Percentiles rank a stretch among this genome's conserved stretches.
Evolutionary conservation across 2,113 vertebrate genomes (phyloP).

Genomic region (Pholis gunnellus): DNA sequence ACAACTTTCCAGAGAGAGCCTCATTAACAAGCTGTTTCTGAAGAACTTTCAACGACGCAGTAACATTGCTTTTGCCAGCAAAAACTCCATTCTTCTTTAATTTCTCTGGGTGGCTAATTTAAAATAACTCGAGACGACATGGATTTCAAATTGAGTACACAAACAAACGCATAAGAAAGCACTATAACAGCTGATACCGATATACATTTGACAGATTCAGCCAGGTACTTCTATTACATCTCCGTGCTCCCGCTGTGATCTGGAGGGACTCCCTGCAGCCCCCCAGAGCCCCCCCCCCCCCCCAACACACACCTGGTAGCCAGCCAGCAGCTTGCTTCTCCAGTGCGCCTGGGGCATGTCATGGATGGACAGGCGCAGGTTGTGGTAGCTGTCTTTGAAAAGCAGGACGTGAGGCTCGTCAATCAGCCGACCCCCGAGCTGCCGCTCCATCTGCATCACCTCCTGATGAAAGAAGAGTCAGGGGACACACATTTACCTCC

Average conservation of each 20-base stretch:
- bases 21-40: slow-evolving; percentile 46
- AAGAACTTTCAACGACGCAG: slow-evolving; percentile 42
- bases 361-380: slow-evolving; percentile 97
- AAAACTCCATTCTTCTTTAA: slow-evolving; percentile 5
- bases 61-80: slow-evolving; percentile 29
- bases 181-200: slow-evolving; percentile 14
- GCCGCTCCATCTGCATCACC: slow-evolving; percentile 97
- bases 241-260: slow-evolving; percentile 42
- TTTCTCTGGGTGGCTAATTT: slow-evolving; percentile 48
- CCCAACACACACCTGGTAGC: slow-evolving; percentile 92
- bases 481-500: slow-evolving; percentile 32
- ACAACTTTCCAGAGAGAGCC: slow-evolving; percentile 43
- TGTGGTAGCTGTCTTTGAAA: slow-evolving; percentile 99
- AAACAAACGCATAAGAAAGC: slow-evolving; percentile 24
- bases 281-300: not conserved
- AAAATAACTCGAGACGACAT: slow-evolving; percentile 11
- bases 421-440: slow-evolving; percentile 96
- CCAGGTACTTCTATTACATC: slow-evolving; percentile 58
- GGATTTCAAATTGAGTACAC: slow-evolving; percentile 26
- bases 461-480: slow-evolving; percentile 84
- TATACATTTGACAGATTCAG: slow-evolving; percentile 59
- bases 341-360: slow-evolving; percentile 97
- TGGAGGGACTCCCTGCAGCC: slow-evolving; percentile 42
- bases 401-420: slow-evolving; percentile 95
- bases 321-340: slow-evolving; percentile 97